Evolutionary conservation across 1,140 invertebrate genomes (phyloP).

Genomic region (Euschistus heros): DNA sequence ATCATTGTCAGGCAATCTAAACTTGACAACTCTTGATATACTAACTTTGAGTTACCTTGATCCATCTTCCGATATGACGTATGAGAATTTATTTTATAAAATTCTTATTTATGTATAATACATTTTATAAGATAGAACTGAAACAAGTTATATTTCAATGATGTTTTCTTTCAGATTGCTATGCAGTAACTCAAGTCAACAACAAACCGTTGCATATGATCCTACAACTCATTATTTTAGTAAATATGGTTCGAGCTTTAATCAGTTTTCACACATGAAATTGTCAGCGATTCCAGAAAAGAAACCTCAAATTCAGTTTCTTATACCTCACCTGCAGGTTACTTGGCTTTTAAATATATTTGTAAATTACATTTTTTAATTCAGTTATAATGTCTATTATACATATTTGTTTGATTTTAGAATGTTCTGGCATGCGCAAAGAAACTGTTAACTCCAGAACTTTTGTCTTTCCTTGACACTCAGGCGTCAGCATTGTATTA

Average conservation of each 20-base stretch:
- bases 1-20: constrained; percentile 78
- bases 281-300: constrained; percentile 55
- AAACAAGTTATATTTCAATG: neutral
- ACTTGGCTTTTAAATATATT: neutral
- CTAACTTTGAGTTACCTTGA: constrained; percentile 32
- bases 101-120: neutral
- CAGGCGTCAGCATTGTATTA: constrained; percentile 66
- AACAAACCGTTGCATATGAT: constrained; percentile 50
- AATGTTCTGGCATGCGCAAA: constrained; percentile 71
- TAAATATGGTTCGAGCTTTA: constrained; percentile 86
- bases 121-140: neutral
- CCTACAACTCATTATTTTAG: constrained; percentile 78
- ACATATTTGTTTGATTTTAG: constrained; percentile 35
- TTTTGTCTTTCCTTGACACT: constrained; percentile 69
- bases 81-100: constrained; percentile 21
- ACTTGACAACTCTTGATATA: constrained; percentile 31
- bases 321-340: constrained; percentile 52
- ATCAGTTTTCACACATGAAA: constrained; percentile 70
- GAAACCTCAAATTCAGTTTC: constrained; percentile 49
- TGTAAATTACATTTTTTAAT: too few relatives aligned
- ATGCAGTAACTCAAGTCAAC: constrained; percentile 14
- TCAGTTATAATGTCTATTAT: too few relatives aligned
- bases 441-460: constrained; percentile 76
- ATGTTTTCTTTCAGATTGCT: neutral
- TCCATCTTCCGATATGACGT: constrained; percentile 31